A percentile compares a stretch with the other conserved stretches of the same genome.
These are phyloP conservation scores for Ormyrus rosae DNA, from an alignment of 2,888 invertebrate genomes.

Conservation along the genomic window DNA sequence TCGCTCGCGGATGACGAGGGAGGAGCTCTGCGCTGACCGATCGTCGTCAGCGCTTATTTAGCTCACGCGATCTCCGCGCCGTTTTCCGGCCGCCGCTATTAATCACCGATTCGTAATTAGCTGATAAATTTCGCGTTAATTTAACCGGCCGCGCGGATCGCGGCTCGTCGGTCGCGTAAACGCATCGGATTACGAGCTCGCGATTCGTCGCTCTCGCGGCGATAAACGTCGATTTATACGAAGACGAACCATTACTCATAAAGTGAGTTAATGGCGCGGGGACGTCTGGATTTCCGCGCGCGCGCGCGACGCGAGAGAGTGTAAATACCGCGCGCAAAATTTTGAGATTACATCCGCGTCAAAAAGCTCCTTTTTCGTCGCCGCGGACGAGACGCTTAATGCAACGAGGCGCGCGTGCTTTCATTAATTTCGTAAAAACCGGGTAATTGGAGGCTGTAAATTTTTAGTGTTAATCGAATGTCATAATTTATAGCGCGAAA, in stretches of 20 bases:
- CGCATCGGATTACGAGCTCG: too few species aligned
- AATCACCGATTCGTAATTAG: conserved; percentile 67
- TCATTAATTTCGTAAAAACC: too few species aligned
- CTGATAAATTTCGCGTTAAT: conserved; percentile 68
- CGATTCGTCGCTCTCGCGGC: background rate
- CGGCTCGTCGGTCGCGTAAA: conserved; percentile 20
- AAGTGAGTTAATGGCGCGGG: conserved; percentile 5
- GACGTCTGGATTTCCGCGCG: background rate
- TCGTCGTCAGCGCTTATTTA: conserved; percentile 29
- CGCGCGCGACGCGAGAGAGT: too few species aligned
- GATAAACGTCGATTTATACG: conserved; percentile 39
- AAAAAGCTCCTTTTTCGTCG: too few species aligned
- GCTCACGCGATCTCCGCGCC: conserved; percentile 56
- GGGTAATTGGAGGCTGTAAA: too few species aligned
- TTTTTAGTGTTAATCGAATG: too few species aligned
- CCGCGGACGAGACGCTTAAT: too few species aligned
- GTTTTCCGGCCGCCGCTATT: conserved; percentile 58
- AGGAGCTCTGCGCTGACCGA: background rate
- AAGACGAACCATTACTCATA: conserved; percentile 28
- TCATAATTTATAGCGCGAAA: too few species aligned
- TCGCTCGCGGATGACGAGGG: background rate
- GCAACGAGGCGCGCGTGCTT: too few species aligned
- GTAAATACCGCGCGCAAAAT: too few species aligned
- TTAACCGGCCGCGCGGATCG: background rate
- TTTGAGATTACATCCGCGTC: too few species aligned